phyloP scores from a whole-genome alignment of 1,140 invertebrate species.

The Cotesia vestalis region DNA sequence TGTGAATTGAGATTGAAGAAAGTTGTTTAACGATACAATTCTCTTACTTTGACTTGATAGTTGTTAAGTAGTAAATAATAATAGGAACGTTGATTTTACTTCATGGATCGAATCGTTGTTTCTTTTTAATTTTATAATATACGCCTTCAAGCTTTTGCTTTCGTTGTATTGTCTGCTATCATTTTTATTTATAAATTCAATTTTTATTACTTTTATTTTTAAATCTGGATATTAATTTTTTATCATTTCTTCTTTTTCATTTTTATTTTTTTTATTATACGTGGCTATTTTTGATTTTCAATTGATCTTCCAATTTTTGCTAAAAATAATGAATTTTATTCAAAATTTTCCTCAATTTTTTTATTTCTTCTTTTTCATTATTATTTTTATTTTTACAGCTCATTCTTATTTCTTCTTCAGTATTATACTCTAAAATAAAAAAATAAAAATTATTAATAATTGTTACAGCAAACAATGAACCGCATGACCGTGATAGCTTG shows the following conservation, averaged over 20 bases:
- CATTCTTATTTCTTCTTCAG: background rate
- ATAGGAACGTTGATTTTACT: constrained; percentile 6
- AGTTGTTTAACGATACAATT: constrained; percentile 32
- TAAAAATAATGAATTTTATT: too few relatives aligned
- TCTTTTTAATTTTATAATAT: constrained; percentile 12
- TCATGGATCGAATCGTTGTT: constrained; percentile 11
- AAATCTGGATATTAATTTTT: background rate
- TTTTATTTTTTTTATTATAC: too few relatives aligned
- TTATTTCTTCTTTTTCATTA: too few relatives aligned
- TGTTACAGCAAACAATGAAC: too few relatives aligned
- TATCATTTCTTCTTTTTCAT: background rate
- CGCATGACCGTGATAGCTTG: too few relatives aligned
- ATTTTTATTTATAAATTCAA: background rate
- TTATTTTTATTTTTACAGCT: background rate
- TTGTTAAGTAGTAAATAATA: too few relatives aligned
- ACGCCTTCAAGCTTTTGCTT: constrained; percentile 22
- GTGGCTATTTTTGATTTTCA: background rate
- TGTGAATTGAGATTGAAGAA: constrained; percentile 35
- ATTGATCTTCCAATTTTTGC: background rate
- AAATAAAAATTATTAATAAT: too few relatives aligned
- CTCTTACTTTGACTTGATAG: background rate
- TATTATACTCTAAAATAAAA: background rate
- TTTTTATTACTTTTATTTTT: background rate
- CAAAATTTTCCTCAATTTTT: too few relatives aligned
- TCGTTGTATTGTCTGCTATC: background rate